phyloP scores from a whole-genome alignment of 2,888 invertebrate genomes.

The Pterobdella sp. region DNA sequence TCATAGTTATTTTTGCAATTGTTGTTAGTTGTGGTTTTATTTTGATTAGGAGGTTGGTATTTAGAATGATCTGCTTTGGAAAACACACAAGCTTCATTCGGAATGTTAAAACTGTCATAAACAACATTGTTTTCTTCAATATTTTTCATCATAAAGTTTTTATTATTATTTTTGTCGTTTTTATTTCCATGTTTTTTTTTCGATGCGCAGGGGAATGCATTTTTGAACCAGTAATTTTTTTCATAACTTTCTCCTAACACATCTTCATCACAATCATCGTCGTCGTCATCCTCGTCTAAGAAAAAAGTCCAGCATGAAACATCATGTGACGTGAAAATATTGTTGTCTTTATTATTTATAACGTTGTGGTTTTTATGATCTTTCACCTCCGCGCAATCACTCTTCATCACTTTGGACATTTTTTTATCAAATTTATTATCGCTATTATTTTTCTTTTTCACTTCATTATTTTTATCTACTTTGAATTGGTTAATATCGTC shows the following conservation, averaged over 20 bases:
- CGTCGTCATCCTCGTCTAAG: not conserved
- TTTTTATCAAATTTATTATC: no score
- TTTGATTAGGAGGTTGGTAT: not conserved
- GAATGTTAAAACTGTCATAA: not conserved
- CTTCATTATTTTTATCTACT: not conserved
- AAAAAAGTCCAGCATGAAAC: not conserved
- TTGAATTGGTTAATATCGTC: constrained; percentile 6
- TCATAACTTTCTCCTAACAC: not conserved
- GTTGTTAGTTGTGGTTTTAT: not conserved
- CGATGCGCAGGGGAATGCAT: constrained; percentile 7
- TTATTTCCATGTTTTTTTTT: not conserved
- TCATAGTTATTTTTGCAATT: not conserved
- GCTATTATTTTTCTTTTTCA: not conserved
- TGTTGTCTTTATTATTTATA: not conserved
- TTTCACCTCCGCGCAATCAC: not conserved
- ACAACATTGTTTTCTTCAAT: not conserved
- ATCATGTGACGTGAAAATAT: not conserved
- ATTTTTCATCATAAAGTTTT: not conserved
- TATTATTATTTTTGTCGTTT: not conserved
- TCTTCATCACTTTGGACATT: not conserved
- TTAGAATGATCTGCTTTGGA: not conserved
- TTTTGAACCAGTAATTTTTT: constrained; percentile 1
- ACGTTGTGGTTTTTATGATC: not conserved
- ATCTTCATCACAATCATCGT: constrained; percentile 2
- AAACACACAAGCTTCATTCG: not conserved